Evolutionary conservation across 2,797 vertebrate genomes (phyloP), one percentile per base, ranked within the genome.

Genomic region (Myotis planiceps): DNA sequence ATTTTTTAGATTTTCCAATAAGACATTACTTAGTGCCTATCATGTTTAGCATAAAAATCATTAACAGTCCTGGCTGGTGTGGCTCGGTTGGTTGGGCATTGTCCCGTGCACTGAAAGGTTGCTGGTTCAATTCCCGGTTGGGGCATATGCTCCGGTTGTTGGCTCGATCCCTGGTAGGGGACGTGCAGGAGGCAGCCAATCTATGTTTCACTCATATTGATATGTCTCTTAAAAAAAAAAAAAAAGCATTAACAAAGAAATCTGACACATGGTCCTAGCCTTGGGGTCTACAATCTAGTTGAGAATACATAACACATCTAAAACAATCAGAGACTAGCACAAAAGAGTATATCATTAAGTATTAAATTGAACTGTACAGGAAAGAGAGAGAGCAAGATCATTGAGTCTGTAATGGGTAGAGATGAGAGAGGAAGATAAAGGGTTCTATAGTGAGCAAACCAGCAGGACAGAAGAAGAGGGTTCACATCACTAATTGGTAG

Each of bases 1-100:
- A 47, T 58, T 88, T 88, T 79, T 94, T 78, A 78, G 34, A 90
- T 85, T 96, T 92, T 71, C 63, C 58, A 72, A n/a, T 15, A 92
- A 88, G 90, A 63, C 9, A 63, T 39, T 29, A 88, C 15, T 72
- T 76, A 19, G 9, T 78, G 45, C 55, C 76, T 58, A 88, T 58
- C 23, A 42, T 18, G 79, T 55, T 80, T 76, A 78, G 49, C 72
- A 71, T 58, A 82, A 93, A 95, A 88, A 79, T n/a, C 39, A 74
- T 81, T 63, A 78, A 32, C 85, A 63, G 63, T 32, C 63, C 7
- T 65, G n/a, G 63, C n/a, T 16, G 15, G 15, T 32, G n/a, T 65
- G n/a, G 63, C 6, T 32, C 7, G 14, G 6, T 65, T 32, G 29
- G 63, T 32, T 65, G n/a, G 63, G 16, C n/a, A 32, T 65, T 65